A percentile compares a stretch with the other conserved stretches of the same genome.
phyloP scores from a whole-genome alignment of 35 echinoderm and acorn worm genomes.

The Diadema setosum region DNA sequence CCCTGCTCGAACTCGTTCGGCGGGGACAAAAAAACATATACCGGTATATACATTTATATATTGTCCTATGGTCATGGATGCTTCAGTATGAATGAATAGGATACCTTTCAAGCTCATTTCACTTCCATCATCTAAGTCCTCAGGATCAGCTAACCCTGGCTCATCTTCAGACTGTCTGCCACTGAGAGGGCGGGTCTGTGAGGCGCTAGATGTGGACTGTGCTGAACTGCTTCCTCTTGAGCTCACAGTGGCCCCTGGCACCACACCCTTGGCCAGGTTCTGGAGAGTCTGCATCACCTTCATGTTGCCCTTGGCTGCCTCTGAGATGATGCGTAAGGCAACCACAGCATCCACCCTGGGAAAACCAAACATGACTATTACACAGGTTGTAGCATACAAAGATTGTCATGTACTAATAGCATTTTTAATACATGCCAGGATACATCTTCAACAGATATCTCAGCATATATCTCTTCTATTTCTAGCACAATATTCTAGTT shows the following conservation, averaged over 20 bases:
- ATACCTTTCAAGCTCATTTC: background rate
- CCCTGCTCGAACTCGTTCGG: too few species aligned
- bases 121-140: background rate
- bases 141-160: background rate
- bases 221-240: background rate
- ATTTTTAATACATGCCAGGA: too few species aligned
- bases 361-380: too few species aligned
- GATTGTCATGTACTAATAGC: too few species aligned
- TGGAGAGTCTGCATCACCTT: constrained; percentile 79
- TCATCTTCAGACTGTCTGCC: background rate
- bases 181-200: background rate
- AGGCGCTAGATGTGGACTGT: background rate
- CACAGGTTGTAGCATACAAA: too few species aligned
- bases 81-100: too few species aligned
- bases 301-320: constrained; percentile 73
- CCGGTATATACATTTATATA: too few species aligned
- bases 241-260: constrained; percentile 39
- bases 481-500: too few species aligned
- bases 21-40: too few species aligned
- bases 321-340: constrained; percentile 73
- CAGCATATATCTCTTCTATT: too few species aligned
- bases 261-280: constrained; percentile 84
- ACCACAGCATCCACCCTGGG: constrained; percentile 88
- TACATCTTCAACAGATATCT: too few species aligned
- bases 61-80: too few species aligned